A percentile compares a stretch with the other conserved stretches of the same genome.
Evolutionary conservation across 2,113 vertebrate species (phyloP).

Genomic region (Cryptomyrus ogoouensis): DNA sequence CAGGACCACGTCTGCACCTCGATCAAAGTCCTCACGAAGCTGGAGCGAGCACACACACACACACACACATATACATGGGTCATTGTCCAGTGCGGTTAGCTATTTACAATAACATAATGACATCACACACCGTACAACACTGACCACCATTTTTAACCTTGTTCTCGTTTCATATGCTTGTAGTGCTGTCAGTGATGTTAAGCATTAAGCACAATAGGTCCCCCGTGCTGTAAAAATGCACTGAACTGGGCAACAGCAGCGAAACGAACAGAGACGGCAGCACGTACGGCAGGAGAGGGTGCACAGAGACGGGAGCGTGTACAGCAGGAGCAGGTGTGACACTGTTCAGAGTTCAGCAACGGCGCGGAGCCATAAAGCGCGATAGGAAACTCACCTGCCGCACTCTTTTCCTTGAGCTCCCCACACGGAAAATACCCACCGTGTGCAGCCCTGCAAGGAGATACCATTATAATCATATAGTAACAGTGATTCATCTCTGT

Average conservation of each 20-base stretch:
- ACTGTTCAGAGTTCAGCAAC: background rate
- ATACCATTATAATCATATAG: background rate
- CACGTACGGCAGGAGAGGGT: background rate
- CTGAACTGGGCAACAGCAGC: background rate
- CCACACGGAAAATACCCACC: slow-evolving; percentile 81
- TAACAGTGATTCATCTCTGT: background rate
- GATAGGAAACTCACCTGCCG: slow-evolving; percentile 65
- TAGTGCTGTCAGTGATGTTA: background rate
- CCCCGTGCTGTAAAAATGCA: background rate
- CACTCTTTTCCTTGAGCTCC: slow-evolving; percentile 82
- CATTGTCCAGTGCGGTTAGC: background rate
- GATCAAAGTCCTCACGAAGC: slow-evolving; percentile 67
- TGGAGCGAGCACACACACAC: slow-evolving; percentile 24
- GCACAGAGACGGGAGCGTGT: background rate
- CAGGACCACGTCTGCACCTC: slow-evolving; percentile 61
- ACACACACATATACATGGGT: background rate
- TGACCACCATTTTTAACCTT: background rate
- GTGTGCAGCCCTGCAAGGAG: slow-evolving; percentile 73
- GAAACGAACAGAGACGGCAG: background rate
- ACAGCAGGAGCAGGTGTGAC: background rate
- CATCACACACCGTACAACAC: background rate
- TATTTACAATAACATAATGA: background rate
- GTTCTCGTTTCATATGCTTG: background rate
- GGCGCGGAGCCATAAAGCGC: background rate
- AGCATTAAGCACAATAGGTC: background rate